Conservation (phyloP, 2,888 invertebrate species). For the Pheosia tremula region DNA sequence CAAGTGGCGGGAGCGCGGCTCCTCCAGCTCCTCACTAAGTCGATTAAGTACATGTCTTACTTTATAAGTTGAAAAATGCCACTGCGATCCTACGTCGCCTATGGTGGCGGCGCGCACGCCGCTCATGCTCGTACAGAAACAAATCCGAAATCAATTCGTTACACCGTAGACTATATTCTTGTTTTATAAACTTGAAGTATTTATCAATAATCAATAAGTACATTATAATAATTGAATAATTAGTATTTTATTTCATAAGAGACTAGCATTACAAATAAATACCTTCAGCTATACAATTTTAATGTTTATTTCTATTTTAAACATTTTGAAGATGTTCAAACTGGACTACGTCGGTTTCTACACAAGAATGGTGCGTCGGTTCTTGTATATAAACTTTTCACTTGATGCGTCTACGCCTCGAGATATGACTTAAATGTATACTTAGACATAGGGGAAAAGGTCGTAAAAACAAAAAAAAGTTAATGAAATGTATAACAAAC, state of each 20-base stretch:
- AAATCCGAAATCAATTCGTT: slow-evolving; percentile 82
- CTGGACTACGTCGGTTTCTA: slow-evolving; percentile 77
- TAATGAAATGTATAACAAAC: slow-evolving; percentile 84
- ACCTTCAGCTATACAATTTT: slow-evolving; percentile 84
- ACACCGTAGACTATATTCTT: slow-evolving; percentile 81
- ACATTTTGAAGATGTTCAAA: slow-evolving; percentile 82
- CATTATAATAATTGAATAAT: slow-evolving; percentile 85
- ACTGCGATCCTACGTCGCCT: slow-evolving; percentile 81
- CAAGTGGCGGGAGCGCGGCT: slow-evolving; percentile 73
- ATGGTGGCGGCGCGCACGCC: slow-evolving; percentile 37
- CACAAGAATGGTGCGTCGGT: slow-evolving; percentile 66
- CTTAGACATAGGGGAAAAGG: slow-evolving; percentile 82
- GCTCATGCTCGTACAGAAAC: slow-evolving; percentile 77
- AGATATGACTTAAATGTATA: slow-evolving; percentile 83
- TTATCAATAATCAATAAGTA: slow-evolving; percentile 84
- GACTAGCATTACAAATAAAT: slow-evolving; percentile 85
- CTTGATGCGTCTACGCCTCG: slow-evolving; percentile 80
- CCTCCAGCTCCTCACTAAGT: slow-evolving; percentile 68
- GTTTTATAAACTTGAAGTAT: slow-evolving; percentile 84
- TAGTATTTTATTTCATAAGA: slow-evolving; percentile 84
- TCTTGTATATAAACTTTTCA: slow-evolving; percentile 70
- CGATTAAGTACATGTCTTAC: slow-evolving; percentile 80
- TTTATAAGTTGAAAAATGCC: slow-evolving; percentile 80
- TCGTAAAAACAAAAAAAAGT: slow-evolving; percentile 81
- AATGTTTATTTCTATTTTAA: slow-evolving; percentile 82